Evolutionary conservation across 2,797 vertebrate species (phyloP).

Genomic region (Aythya fuligula): DNA sequence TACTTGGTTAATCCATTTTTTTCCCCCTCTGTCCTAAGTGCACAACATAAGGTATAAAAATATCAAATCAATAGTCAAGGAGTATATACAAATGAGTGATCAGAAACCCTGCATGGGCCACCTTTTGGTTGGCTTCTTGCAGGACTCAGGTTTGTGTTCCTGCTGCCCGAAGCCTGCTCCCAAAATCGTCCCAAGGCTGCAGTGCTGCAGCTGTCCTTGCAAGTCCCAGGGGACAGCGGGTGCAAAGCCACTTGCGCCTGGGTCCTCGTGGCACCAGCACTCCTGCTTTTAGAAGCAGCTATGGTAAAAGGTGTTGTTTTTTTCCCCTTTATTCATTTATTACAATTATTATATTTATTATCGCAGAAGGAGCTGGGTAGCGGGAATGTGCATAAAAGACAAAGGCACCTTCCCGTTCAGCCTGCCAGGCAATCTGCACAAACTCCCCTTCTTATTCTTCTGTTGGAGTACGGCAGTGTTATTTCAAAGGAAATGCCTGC

Average conservation of each 20-base stretch:
- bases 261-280: background rate
- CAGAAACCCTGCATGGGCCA: background rate
- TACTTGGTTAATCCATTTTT: slow-evolving; percentile 30
- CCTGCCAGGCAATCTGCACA: background rate
- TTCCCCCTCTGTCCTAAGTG: slow-evolving; percentile 51
- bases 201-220: background rate
- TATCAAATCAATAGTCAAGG: slow-evolving; percentile 27
- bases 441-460: background rate
- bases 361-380: background rate
- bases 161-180: background rate
- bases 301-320: background rate
- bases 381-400: background rate
- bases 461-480: background rate
- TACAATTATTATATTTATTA: background rate
- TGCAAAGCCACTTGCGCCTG: slow-evolving; percentile 1
- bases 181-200: background rate
- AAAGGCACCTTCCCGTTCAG: background rate
- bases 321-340: background rate
- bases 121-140: background rate
- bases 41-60: slow-evolving; percentile 38
- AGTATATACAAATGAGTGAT: slow-evolving; percentile 21
- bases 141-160: background rate
- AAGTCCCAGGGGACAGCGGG: background rate
- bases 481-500: slow-evolving; percentile 41
- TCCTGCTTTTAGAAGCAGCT: background rate